A percentile compares a stretch with the other conserved stretches of the same genome.
These are phyloP conservation scores for Microtus montanus DNA, from an alignment of 2,113 vertebrate species.

Conservation along the genomic window DNA sequence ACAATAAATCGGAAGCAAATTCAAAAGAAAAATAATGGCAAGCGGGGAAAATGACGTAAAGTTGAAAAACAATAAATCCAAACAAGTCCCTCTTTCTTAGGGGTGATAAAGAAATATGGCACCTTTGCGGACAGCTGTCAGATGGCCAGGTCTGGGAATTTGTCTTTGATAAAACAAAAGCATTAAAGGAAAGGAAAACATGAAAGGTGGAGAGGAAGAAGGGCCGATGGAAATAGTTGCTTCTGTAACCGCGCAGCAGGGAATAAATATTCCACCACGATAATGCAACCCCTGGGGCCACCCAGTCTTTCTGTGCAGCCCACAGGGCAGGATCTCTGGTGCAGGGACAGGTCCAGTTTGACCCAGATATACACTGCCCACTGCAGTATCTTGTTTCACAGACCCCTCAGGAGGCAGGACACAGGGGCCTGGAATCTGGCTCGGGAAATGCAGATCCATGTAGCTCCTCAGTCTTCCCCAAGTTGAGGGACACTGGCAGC, in stretches of 20 bases:
- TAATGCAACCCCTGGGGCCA: neutral
- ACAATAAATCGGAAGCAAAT: slow-evolving; percentile 34
- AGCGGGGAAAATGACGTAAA: neutral
- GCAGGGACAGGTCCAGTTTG: rapidly evolving
- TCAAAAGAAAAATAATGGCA: slow-evolving; percentile 35
- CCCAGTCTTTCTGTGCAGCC: neutral
- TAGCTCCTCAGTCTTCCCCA: neutral
- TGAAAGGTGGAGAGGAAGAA: slow-evolving; percentile 27
- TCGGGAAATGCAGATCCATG: neutral
- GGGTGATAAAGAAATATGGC: neutral
- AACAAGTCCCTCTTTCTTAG: slow-evolving; percentile 25
- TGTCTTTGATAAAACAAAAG: slow-evolving; percentile 66
- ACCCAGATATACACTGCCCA: neutral
- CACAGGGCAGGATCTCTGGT: neutral
- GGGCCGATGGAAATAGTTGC: slow-evolving; percentile 1
- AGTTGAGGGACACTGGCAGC: neutral
- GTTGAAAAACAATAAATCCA: slow-evolving; percentile 45
- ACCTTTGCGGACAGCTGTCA: slow-evolving; percentile 46
- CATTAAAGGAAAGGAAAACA: slow-evolving; percentile 63
- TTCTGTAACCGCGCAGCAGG: neutral
- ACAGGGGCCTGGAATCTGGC: neutral
- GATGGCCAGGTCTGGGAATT: slow-evolving; percentile 58
- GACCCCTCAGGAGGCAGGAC: neutral
- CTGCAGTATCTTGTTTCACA: neutral
- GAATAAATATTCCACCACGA: neutral